Evolutionary conservation across 2,888 invertebrate species (phyloP).

Genomic region (Hydriomena furcata): DNA sequence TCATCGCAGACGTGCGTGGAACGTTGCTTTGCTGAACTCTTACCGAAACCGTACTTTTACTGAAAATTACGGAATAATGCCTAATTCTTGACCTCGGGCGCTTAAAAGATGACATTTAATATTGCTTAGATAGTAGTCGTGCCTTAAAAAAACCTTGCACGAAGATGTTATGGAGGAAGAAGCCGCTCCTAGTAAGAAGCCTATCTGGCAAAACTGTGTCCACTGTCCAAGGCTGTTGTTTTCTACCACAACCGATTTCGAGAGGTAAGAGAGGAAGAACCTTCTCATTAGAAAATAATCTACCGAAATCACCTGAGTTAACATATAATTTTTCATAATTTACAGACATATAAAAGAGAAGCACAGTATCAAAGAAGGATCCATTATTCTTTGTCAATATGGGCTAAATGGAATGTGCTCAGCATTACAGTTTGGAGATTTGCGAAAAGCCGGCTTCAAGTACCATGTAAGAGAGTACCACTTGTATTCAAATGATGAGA

Average conservation of each 20-base stretch:
- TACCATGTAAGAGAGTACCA: slow-evolving; percentile 90
- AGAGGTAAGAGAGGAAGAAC: slow-evolving; percentile 75
- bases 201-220: slow-evolving; percentile 85
- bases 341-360: slow-evolving; percentile 90
- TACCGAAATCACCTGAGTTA: too few relatives aligned
- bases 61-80: too few relatives aligned
- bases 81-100: background rate
- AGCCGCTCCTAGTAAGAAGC: slow-evolving; percentile 59
- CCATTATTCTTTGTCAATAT: slow-evolving; percentile 93
- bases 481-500: slow-evolving; percentile 61
- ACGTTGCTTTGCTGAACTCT: too few relatives aligned
- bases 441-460: slow-evolving; percentile 94
- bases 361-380: slow-evolving; percentile 93
- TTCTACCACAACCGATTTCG: slow-evolving; percentile 83
- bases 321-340: slow-evolving; percentile 36
- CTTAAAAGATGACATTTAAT: background rate
- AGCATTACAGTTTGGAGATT: slow-evolving; percentile 94
- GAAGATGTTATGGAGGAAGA: slow-evolving; percentile 81
- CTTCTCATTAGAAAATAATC: too few relatives aligned
- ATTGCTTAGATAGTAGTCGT: background rate
- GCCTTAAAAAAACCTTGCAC: slow-evolving; percentile 21
- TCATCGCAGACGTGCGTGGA: too few relatives aligned
- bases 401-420: slow-evolving; percentile 94
- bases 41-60: too few relatives aligned
- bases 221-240: slow-evolving; percentile 85